Evolutionary conservation across 2,888 invertebrate genomes (phyloP).

Genomic region (Dastarcus helophoroides): DNA sequence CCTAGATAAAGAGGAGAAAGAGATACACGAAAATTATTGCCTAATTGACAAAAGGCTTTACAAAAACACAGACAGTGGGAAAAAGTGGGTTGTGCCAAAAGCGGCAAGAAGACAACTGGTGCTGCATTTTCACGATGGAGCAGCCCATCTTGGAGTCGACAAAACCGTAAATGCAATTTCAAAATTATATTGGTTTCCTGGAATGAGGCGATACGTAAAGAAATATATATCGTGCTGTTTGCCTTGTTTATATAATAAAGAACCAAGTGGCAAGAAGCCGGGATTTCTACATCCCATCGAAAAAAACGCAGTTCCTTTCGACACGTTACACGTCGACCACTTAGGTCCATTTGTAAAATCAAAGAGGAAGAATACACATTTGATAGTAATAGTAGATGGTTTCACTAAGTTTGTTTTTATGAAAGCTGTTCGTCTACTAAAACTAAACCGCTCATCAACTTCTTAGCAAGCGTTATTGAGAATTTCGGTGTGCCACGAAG

Average conservation of each 20-base stretch:
- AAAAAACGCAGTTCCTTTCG: slow-evolving; percentile 18
- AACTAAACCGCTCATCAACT: slow-evolving; percentile 7
- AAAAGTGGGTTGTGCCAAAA: too few species aligned
- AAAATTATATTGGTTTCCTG: slow-evolving; percentile 18
- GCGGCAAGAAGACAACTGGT: too few species aligned
- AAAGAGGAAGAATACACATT: slow-evolving; percentile 17
- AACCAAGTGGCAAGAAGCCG: slow-evolving; percentile 16
- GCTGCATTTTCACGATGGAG: too few species aligned
- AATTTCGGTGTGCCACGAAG: slow-evolving; percentile 16
- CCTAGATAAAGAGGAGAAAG: too few species aligned
- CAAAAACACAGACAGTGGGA: too few species aligned
- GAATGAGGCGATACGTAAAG: slow-evolving; percentile 17
- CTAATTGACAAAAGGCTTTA: too few species aligned
- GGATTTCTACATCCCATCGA: slow-evolving; percentile 15
- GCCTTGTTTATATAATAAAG: slow-evolving; percentile 25
- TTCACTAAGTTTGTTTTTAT: slow-evolving; percentile 28
- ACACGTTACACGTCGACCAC: slow-evolving; percentile 22
- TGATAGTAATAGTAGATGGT: slow-evolving; percentile 24
- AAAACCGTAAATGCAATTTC: slow-evolving; percentile 14
- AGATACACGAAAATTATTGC: too few species aligned
- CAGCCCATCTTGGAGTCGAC: too few species aligned
- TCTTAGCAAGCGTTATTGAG: slow-evolving; percentile 7
- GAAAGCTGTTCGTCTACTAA: slow-evolving; percentile 15
- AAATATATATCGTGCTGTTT: slow-evolving; percentile 25
- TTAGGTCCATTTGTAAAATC: slow-evolving; percentile 18